These are phyloP conservation scores for Alauda arvensis DNA, from an alignment of 2,797 vertebrate species.

Conservation along the genomic window DNA sequence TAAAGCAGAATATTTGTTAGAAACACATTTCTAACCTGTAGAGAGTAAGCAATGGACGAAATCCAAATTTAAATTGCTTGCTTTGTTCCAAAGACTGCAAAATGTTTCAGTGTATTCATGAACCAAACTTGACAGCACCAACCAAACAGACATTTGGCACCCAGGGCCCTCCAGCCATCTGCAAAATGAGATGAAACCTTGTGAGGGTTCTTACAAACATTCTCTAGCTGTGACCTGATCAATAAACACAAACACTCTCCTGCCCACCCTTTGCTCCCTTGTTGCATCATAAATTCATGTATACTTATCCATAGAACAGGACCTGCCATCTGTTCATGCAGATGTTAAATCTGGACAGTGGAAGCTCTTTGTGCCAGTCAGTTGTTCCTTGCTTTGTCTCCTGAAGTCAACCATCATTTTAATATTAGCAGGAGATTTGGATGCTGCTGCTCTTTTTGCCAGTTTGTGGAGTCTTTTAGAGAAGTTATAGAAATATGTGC, in stretches of 20 bases:
- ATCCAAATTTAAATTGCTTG: not conserved
- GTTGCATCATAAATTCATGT: not conserved
- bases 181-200: not conserved
- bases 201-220: not conserved
- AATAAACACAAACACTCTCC: not conserved
- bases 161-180: not conserved
- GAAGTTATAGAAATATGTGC: not conserved
- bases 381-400: not conserved
- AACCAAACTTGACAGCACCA: not conserved
- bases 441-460: not conserved
- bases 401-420: not conserved
- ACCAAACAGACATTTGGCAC: not conserved
- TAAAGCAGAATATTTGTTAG: not conserved
- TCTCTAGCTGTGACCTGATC: not conserved
- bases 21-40: not conserved
- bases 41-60: not conserved
- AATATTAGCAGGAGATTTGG: not conserved
- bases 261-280: not conserved
- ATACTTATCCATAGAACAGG: not conserved
- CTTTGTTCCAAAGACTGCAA: not conserved
- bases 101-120: not conserved
- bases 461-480: not conserved
- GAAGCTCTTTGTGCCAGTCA: not conserved
- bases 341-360: not conserved
- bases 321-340: conserved; percentile 28